Evolutionary conservation across 2,888 invertebrate species (phyloP).

Genomic region (Atrina japonica): DNA sequence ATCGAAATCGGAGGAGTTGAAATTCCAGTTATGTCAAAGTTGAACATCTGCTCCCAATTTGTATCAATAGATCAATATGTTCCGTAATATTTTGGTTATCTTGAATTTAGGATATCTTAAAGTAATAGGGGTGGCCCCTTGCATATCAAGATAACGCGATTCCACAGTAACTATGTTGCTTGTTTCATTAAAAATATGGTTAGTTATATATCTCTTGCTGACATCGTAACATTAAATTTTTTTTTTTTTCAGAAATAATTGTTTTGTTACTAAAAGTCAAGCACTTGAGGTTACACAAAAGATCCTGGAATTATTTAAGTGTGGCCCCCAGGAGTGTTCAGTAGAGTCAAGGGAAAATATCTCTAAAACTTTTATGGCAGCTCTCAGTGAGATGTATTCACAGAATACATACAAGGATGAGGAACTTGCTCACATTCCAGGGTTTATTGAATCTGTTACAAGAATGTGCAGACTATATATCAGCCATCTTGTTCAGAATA

Average conservation of each 20-base stretch:
- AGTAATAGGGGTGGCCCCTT: too few relatives aligned
- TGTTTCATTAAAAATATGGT: too few relatives aligned
- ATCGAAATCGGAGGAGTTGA: too few relatives aligned
- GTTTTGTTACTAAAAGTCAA: slow-evolving; percentile 61
- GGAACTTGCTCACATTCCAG: slow-evolving; percentile 28
- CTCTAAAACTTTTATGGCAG: neutral
- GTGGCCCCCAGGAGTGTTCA: neutral
- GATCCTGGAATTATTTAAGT: slow-evolving; percentile 18
- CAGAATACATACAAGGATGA: neutral
- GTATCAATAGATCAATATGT: too few relatives aligned
- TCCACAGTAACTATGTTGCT: too few relatives aligned
- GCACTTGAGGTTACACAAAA: slow-evolving; percentile 53
- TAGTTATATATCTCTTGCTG: too few relatives aligned
- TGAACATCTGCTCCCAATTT: too few relatives aligned
- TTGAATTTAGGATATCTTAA: too few relatives aligned
- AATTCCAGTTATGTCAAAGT: too few relatives aligned
- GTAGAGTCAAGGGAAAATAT: neutral
- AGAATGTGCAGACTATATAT: slow-evolving; percentile 45
- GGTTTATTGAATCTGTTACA: slow-evolving; percentile 55
- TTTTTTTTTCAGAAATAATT: slow-evolving; percentile 57
- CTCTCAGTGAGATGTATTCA: neutral
- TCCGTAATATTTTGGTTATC: too few relatives aligned
- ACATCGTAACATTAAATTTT: too few relatives aligned
- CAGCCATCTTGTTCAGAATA: neutral
- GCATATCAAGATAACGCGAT: too few relatives aligned